These are phyloP conservation scores for Leptonema lineaticorne DNA, from an alignment of 1,140 invertebrate species.

Conservation along the genomic window DNA sequence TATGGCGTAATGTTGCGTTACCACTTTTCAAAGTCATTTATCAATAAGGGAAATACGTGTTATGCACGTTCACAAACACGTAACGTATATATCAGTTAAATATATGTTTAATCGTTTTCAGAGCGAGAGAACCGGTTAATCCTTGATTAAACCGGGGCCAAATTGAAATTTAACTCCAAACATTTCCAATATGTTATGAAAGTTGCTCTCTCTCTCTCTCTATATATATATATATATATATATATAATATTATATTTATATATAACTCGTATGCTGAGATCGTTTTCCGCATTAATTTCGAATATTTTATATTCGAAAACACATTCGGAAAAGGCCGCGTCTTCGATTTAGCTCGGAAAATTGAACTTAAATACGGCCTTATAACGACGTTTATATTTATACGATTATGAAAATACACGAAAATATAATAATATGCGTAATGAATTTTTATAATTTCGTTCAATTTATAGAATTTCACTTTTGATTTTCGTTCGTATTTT, in stretches of 20 bases:
- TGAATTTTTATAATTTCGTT: too few species aligned
- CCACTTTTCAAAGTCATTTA: neutral
- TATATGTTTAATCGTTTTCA: constrained; percentile 1
- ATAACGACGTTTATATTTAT: too few species aligned
- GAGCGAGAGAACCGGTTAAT: constrained; percentile 8
- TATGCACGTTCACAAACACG: neutral
- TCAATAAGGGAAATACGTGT: constrained; percentile 9
- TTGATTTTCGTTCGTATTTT: too few species aligned
- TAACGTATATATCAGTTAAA: neutral
- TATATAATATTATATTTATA: too few species aligned
- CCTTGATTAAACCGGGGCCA: constrained; percentile 18
- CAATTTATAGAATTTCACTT: too few species aligned
- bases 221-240: too few species aligned
- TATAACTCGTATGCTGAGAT: neutral
- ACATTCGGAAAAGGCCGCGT: neutral
- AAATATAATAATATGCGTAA: too few species aligned
- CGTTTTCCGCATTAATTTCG: constrained; percentile 4
- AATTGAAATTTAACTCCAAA: constrained; percentile 18
- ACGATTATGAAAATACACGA: too few species aligned
- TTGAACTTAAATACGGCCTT: neutral
- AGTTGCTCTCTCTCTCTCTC: neutral
- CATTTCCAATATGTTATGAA: constrained; percentile 19
- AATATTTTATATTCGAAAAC: constrained; percentile 9
- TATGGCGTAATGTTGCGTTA: too few species aligned
- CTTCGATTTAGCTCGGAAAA: constrained; percentile 3